Base-by-base conservation (phyloP, 1,140 invertebrate species). In the Diachasma alloeum region DNA sequence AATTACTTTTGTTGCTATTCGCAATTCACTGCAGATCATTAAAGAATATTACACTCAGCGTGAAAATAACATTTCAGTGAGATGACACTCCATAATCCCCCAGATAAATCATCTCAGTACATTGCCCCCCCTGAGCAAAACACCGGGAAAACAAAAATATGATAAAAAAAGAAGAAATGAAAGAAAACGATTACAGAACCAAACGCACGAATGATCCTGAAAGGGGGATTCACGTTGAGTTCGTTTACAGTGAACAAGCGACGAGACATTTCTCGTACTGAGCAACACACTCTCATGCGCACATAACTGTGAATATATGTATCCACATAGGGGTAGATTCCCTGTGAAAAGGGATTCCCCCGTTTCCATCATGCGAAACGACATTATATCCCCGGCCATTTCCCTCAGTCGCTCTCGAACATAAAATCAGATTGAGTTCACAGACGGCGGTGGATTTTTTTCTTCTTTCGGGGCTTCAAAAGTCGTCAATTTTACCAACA, bases 211-310 rank as follows among this genome's bases (percentile, higher is more conserved):
- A 71, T 71, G 42, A 26, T 42, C 42, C 42, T 71, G 39, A 71
- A 71, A 71, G 69, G 42, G 42, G 31, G 22, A 8, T 46, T 48
- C 42, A 46, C 42, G 42, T 71, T 44, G 37, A 39, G 69, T 46
- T 71, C 69, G 42, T 71, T 71, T 71, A 48, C 69, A 71, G 69
- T 46, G 69, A 71, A 71, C 37, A 44, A 48, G 69, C 42, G 69
- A 71, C 39, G 42, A 46, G 69, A 71, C 37, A 71, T 71, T 46
- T 71, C 22, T 71, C 22, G 59, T 46, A 39, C 5, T 31, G 24
- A 67, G 31, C 19, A 63, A 63, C 59, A 63, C 59, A 63, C 22
- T 15, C 48, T 56, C 59, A 24, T n/a, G 59, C 24, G 26, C 24
- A 24, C 24, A 63, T 63, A 63, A 63, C 59, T 63, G 24, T 31